Evolutionary conservation across 2,888 invertebrate species (phyloP).

Genomic region (Panopea generosa): DNA sequence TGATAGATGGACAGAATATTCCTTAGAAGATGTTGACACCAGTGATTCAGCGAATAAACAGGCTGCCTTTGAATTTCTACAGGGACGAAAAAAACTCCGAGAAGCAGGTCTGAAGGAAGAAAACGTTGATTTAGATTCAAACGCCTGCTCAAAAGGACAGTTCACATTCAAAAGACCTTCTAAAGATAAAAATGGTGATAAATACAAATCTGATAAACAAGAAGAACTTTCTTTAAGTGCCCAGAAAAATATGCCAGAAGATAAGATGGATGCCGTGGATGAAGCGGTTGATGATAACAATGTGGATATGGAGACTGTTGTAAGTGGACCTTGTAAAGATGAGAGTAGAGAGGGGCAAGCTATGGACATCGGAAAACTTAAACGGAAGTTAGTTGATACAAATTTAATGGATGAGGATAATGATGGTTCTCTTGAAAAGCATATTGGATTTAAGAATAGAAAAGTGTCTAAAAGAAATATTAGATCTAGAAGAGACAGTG

Average conservation of each 20-base stretch:
- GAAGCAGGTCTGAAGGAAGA: slow-evolving; percentile 59
- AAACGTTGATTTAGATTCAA: slow-evolving; percentile 51
- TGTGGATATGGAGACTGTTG: neutral
- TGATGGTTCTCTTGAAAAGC: slow-evolving; percentile 14
- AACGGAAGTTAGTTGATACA: slow-evolving; percentile 26
- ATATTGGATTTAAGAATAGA: slow-evolving; percentile 36
- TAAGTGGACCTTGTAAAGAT: neutral
- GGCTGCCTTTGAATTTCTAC: slow-evolving; percentile 92
- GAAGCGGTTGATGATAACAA: slow-evolving; percentile 12
- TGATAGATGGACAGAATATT: slow-evolving; percentile 93
- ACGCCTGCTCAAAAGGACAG: slow-evolving; percentile 74
- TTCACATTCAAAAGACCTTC: slow-evolving; percentile 66
- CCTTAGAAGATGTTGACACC: slow-evolving; percentile 93
- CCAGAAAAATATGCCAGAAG: slow-evolving; percentile 22
- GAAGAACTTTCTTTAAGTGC: neutral
- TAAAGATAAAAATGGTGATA: slow-evolving; percentile 15
- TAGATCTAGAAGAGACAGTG: slow-evolving; percentile 23
- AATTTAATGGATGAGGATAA: slow-evolving; percentile 13
- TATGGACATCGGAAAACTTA: slow-evolving; percentile 10
- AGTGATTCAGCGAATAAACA: slow-evolving; percentile 92
- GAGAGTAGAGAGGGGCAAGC: neutral
- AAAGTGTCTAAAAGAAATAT: slow-evolving; percentile 40
- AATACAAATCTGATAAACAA: too few relatives aligned
- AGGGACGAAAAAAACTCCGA: slow-evolving; percentile 86
- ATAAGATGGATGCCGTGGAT: slow-evolving; percentile 7